Conservation (phyloP, 1,140 invertebrate species). For the Atta texana region DNA sequence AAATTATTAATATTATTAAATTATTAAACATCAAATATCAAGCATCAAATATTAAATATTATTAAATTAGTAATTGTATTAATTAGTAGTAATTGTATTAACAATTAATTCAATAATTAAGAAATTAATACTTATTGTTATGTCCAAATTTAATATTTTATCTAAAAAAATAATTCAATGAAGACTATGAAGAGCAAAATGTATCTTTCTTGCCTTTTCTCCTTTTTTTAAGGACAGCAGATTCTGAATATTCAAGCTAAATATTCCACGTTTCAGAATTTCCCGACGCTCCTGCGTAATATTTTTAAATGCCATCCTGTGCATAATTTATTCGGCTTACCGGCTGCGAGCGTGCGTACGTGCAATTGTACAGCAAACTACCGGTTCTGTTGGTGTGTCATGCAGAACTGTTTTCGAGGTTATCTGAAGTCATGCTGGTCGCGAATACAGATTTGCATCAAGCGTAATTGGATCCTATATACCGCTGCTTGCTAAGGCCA, state of each 20-base stretch:
- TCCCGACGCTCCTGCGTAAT: not conserved
- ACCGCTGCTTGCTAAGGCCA: slow-evolving; percentile 45
- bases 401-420: slow-evolving; percentile 61
- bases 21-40: not conserved
- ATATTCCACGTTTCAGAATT: slow-evolving; percentile 6
- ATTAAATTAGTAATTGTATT: slow-evolving; percentile 3
- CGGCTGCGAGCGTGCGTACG: slow-evolving; percentile 5
- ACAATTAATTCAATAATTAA: slow-evolving; percentile 20
- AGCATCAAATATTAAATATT: not conserved
- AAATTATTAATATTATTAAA: not conserved
- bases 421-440: slow-evolving; percentile 55
- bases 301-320: not conserved
- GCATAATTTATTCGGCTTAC: slow-evolving; percentile 19
- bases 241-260: not conserved
- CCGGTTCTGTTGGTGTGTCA: slow-evolving; percentile 38
- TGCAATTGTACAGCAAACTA: slow-evolving; percentile 19
- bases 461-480: slow-evolving; percentile 64
- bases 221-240: not conserved
- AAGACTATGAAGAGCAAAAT: not conserved
- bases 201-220: not conserved
- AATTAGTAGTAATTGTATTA: slow-evolving; percentile 10
- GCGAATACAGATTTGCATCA: slow-evolving; percentile 53
- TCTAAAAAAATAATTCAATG: not conserved
- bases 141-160: not conserved
- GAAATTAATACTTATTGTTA: slow-evolving; percentile 21